phyloP scores from a whole-genome alignment of 1,140 invertebrate genomes.

The Formica exsecta region DNA sequence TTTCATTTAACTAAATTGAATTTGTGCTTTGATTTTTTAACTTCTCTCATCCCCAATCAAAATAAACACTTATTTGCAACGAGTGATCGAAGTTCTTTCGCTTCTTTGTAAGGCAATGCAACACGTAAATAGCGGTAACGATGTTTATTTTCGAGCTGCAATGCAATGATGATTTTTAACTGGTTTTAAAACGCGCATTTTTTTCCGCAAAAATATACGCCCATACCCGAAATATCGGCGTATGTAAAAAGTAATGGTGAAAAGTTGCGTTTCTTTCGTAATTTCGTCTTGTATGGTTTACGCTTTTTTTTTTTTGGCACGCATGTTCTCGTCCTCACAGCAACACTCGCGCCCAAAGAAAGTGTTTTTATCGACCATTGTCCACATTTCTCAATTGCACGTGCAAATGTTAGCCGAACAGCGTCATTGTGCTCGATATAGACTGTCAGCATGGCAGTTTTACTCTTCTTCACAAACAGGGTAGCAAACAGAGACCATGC shows the following conservation, averaged over 20 bases:
- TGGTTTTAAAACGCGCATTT: not conserved
- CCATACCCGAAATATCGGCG: not conserved
- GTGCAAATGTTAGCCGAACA: conserved; percentile 61
- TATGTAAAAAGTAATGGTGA: not conserved
- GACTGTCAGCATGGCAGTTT: conserved; percentile 79
- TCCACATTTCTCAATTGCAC: conserved; percentile 81
- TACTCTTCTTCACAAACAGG: conserved; percentile 39
- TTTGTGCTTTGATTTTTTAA: conserved; percentile 34
- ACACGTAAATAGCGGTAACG: conserved; percentile 18
- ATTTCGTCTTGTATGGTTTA: not conserved
- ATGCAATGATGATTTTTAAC: not conserved
- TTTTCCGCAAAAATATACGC: conserved; percentile 15
- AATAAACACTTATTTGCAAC: conserved; percentile 11
- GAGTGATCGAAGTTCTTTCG: not conserved
- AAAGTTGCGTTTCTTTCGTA: conserved; percentile 20
- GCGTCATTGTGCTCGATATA: conserved; percentile 76
- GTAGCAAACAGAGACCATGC: conserved; percentile 70
- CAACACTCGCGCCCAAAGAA: conserved; percentile 28
- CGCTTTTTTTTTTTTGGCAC: conserved; percentile 12
- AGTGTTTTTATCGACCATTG: conserved; percentile 69
- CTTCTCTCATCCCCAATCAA: conserved; percentile 4
- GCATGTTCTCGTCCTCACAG: conserved; percentile 2
- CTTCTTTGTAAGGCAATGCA: not conserved
- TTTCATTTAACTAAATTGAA: conserved; percentile 36
- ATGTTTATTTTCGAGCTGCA: conserved; percentile 31